These are phyloP conservation scores for Orthosia cruda DNA, from an alignment of 2,888 invertebrate genomes.

Conservation along the genomic window DNA sequence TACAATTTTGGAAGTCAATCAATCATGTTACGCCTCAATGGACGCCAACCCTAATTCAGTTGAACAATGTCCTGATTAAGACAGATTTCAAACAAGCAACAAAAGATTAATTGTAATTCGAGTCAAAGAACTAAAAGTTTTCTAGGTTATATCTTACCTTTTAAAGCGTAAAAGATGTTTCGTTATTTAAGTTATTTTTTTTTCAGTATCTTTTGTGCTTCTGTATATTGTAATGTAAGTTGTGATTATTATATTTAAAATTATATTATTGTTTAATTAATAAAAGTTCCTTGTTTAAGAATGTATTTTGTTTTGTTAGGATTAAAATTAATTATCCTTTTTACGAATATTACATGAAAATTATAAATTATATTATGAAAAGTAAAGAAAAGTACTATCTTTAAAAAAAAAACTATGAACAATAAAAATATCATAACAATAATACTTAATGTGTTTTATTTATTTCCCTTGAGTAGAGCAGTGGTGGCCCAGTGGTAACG, in stretches of 20 bases:
- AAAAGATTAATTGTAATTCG: slow-evolving; percentile 40
- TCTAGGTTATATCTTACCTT: slow-evolving; percentile 1
- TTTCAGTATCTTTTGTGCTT: slow-evolving; percentile 17
- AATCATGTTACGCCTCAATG: slow-evolving; percentile 48
- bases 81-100: slow-evolving; percentile 54
- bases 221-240: slow-evolving; percentile 5
- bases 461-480: neutral
- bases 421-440: neutral
- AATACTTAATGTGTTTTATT: neutral
- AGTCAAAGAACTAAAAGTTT: slow-evolving; percentile 22
- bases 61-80: slow-evolving; percentile 41
- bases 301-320: slow-evolving; percentile 17
- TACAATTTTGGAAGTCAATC: slow-evolving; percentile 17
- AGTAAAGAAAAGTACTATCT: neutral
- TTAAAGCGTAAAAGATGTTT: slow-evolving; percentile 10
- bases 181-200: neutral
- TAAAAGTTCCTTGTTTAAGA: slow-evolving; percentile 44
- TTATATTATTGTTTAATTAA: slow-evolving; percentile 16
- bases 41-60: slow-evolving; percentile 24
- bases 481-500: too few species aligned
- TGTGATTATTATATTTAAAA: slow-evolving; percentile 24
- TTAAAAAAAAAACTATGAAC: too few species aligned
- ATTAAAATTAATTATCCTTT: neutral
- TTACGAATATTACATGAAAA: neutral
- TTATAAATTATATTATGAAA: neutral